These are phyloP conservation scores for Glaucomys volans DNA, from an alignment of 2,113 vertebrate genomes.

Conservation along the genomic window DNA sequence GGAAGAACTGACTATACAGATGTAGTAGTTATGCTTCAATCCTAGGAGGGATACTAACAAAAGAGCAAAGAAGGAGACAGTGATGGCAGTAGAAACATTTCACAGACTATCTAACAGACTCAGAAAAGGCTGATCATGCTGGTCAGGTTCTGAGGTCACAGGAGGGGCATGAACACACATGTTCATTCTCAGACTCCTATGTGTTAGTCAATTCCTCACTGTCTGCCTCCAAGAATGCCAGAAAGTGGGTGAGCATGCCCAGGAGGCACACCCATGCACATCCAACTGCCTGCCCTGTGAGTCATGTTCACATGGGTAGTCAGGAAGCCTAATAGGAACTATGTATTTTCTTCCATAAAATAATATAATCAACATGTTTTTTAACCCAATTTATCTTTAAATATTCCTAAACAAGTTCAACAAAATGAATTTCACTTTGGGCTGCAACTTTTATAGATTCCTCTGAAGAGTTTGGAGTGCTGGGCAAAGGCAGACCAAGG, in stretches of 20 bases:
- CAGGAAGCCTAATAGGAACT: no score
- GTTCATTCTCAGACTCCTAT: neutral
- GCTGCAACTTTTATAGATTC: neutral
- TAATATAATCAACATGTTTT: neutral
- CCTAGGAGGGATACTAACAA: neutral
- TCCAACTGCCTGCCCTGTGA: no score
- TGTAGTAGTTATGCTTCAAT: neutral
- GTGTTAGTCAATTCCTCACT: neutral
- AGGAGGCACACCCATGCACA: neutral
- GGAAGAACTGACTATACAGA: slow-evolving; percentile 2
- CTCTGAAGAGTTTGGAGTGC: neutral
- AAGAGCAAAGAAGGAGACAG: neutral
- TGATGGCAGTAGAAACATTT: neutral
- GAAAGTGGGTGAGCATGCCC: neutral
- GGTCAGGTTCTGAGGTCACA: neutral
- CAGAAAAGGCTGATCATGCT: neutral
- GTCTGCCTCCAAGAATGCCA: neutral
- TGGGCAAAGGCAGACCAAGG: neutral
- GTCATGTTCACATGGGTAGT: neutral
- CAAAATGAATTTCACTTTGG: neutral
- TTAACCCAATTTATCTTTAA: neutral
- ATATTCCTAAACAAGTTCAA: neutral
- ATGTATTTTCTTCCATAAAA: neutral
- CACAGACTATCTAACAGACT: neutral
- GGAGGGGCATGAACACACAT: neutral